Percentiles rank a stretch among this genome's conserved stretches.
phyloP scores from a whole-genome alignment of 1,140 invertebrate genomes.

The Lepidurus packardi region DNA sequence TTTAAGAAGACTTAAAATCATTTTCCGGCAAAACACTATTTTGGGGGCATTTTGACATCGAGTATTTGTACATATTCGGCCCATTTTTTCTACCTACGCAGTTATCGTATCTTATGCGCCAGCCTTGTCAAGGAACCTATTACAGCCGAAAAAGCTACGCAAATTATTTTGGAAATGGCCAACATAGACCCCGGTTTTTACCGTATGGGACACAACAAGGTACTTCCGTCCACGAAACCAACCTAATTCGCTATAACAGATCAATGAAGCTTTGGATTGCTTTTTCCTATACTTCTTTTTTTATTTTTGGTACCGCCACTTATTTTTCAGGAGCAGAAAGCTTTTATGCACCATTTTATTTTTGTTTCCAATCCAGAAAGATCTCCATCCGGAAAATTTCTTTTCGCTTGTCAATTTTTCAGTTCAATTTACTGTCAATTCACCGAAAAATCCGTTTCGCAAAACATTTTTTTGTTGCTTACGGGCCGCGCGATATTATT shows the following conservation, averaged over 20 bases:
- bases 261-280: not conserved
- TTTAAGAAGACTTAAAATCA: no score
- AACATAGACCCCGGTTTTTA: slow-evolving; percentile 85
- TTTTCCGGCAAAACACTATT: no score
- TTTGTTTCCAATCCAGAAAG: no score
- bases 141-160: slow-evolving; percentile 73
- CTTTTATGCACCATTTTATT: no score
- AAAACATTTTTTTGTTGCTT: not conserved
- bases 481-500: not conserved
- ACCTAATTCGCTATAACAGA: slow-evolving; percentile 16
- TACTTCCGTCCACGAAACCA: slow-evolving; percentile 45
- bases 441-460: not conserved
- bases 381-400: not conserved
- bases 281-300: slow-evolving; percentile 17
- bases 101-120: slow-evolving; percentile 90
- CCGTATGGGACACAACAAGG: slow-evolving; percentile 94
- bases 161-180: slow-evolving; percentile 77
- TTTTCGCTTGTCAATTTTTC: not conserved
- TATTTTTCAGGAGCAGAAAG: not conserved
- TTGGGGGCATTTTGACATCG: no score
- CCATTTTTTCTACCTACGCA: slow-evolving; percentile 46
- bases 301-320: slow-evolving; percentile 13
- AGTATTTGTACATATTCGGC: not conserved
- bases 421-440: not conserved
- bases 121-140: slow-evolving; percentile 65